A percentile compares a stretch with the other conserved stretches of the same genome.
Conservation (phyloP, 2,797 vertebrate genomes). For the Delichon dasypus region DNA sequence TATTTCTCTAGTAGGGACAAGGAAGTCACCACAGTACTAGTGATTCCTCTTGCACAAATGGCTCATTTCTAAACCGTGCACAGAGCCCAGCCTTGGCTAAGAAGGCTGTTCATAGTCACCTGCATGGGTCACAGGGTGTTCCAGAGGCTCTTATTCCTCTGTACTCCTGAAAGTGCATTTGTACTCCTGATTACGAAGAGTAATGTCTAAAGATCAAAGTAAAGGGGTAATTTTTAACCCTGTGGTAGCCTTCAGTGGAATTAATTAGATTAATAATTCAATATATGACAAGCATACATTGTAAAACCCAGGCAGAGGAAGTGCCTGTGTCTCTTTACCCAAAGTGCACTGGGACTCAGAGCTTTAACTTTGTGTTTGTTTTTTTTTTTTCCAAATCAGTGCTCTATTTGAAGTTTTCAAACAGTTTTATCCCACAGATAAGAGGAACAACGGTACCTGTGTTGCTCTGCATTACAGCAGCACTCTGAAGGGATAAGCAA, state of each 20-base stretch:
- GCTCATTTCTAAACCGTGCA: neutral
- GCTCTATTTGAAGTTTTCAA: conserved; percentile 61
- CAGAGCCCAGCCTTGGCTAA: neutral
- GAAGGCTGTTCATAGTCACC: neutral
- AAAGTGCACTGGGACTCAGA: neutral
- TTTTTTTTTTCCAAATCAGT: neutral
- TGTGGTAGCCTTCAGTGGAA: neutral
- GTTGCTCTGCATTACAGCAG: conserved; percentile 12
- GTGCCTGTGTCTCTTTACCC: neutral
- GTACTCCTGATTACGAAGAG: neutral
- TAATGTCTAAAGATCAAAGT: conserved; percentile 36
- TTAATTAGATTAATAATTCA: conserved; percentile 25
- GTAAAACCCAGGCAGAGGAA: conserved; percentile 36
- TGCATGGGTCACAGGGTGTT: neutral
- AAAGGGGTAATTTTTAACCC: conserved; percentile 48
- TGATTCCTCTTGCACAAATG: neutral
- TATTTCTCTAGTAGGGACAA: neutral
- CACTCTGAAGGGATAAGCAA: conserved; percentile 46
- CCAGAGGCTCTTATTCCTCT: neutral
- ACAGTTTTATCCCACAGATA: conserved; percentile 50
- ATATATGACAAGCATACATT: conserved; percentile 14
- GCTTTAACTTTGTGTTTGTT: neutral
- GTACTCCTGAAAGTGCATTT: neutral
- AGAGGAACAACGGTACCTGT: conserved; percentile 58
- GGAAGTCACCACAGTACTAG: neutral